A percentile compares a stretch with the other conserved stretches of the same genome.
Conservation (phyloP, 35 echinoderm and acorn worm species). For the Holothuria glaberrima region DNA sequence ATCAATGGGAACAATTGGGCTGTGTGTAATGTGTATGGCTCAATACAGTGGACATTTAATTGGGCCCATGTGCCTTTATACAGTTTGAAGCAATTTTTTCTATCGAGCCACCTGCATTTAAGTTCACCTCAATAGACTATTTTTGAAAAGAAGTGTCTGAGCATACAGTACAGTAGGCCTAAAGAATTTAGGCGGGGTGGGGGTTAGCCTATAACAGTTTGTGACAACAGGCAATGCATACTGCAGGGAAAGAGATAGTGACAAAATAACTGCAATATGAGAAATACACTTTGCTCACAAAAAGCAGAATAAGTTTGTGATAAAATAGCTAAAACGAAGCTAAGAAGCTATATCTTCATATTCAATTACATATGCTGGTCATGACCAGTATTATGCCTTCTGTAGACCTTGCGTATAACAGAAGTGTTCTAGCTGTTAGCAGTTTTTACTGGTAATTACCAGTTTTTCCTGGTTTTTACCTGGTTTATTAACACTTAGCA, state of each 20-base stretch:
- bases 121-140: not conserved
- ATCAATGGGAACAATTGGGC: too few relatives aligned
- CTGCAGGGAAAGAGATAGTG: constrained; percentile 13
- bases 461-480: not conserved
- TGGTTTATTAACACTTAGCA: too few relatives aligned
- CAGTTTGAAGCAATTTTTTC: not conserved
- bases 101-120: too few relatives aligned
- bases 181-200: not conserved
- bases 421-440: not conserved
- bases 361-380: not conserved
- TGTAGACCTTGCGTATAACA: constrained; percentile 3
- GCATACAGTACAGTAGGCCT: not conserved
- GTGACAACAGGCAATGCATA: not conserved
- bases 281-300: not conserved
- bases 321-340: not conserved
- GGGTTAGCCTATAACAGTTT: not conserved
- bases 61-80: not conserved
- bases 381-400: not conserved
- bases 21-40: not conserved
- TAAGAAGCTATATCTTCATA: constrained; percentile 2
- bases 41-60: not conserved
- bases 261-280: not conserved
- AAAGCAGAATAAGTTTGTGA: not conserved
- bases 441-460: not conserved
- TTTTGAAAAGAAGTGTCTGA: not conserved